Evolutionary conservation across 2,888 invertebrate genomes (phyloP), one percentile per base, ranked within the genome.

Genomic region (Ceraclea dissimilis): DNA sequence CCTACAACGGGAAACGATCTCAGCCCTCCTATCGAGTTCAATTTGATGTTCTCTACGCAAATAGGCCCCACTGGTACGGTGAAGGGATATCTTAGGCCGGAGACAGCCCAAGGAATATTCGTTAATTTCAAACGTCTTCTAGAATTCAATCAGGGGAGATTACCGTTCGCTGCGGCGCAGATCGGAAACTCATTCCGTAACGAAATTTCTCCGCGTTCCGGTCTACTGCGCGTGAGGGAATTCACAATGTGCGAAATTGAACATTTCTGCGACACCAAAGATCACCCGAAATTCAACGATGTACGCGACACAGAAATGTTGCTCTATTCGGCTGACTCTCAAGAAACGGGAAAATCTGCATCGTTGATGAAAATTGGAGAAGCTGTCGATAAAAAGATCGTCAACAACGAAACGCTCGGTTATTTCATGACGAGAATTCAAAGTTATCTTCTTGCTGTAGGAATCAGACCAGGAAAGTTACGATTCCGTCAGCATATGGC

Each of bases 191-290:
- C 99, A 1, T 99, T 99, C 71, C 84, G 99, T 64, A 99, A 99
- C 77, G 99, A 99, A 79, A 99, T 99, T 66, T 99, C 99, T 0
- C 99, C 99, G 1, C 80, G 99, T 59, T 94, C 96, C 62, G 98
- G 98, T 1, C 78, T 98, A 10, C 86, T 98, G 47, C 81, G 98
- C 66, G 96, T 98, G 1, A 85, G 97, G 67, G 99, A 99, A 71
- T 99, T 99, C 69, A 98, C 97, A 0, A 98, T 99, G 98, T 97
- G 96, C 59, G 99, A 99, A 78, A 99, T 99, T 66, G 99, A 99
- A 73, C 97, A 99, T 75, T 99, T 99, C 71, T 96, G 97, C 72
- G 97, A 99, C 75, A 93, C 96, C 0, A 97, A 98, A 69, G 81
- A 80, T 60, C 95, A 97, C 73, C 86, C 90, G 0, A 98, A 97